phyloP scores from a whole-genome alignment of 37 sponge, comb jelly and placozoan species.

The Amphimedon queenslandica region DNA sequence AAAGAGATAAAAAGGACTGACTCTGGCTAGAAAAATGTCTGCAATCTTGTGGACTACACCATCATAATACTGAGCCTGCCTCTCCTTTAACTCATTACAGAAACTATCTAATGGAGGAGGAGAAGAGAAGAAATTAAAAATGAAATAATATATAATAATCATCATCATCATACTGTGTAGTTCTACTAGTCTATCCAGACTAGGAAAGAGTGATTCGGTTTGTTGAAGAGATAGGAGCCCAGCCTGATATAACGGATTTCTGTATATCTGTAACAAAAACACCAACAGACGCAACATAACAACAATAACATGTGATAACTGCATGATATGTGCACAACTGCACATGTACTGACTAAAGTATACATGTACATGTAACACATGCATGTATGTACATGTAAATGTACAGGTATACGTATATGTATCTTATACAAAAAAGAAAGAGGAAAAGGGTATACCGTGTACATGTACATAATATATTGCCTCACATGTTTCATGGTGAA shows the following conservation, averaged over 20 bases:
- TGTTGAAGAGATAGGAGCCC: slow-evolving; percentile 36
- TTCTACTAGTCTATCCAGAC: slow-evolving; percentile 67
- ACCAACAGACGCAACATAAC: neutral
- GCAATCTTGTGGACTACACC: slow-evolving; percentile 46
- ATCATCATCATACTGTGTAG: slow-evolving; percentile 40
- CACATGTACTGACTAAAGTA: neutral
- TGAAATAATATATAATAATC: neutral
- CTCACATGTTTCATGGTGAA: neutral
- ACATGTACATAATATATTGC: neutral
- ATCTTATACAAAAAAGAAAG: no score
- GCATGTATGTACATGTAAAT: neutral
- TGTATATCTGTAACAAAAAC: slow-evolving; percentile 55
- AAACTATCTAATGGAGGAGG: slow-evolving; percentile 9
- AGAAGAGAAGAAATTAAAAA: neutral
- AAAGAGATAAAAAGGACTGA: slow-evolving; percentile 14
- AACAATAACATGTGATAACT: no score
- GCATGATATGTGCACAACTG: neutral
- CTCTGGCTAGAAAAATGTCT: slow-evolving; percentile 56
- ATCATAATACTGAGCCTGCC: slow-evolving; percentile 8
- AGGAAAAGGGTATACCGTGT: neutral
- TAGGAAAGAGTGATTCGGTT: slow-evolving; percentile 70
- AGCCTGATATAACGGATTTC: slow-evolving; percentile 47
- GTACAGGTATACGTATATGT: neutral
- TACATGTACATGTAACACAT: neutral
- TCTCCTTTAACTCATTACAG: slow-evolving; percentile 40